Evolutionary conservation across 2,888 invertebrate genomes (phyloP).

Genomic region (Lepidonotus clava): DNA sequence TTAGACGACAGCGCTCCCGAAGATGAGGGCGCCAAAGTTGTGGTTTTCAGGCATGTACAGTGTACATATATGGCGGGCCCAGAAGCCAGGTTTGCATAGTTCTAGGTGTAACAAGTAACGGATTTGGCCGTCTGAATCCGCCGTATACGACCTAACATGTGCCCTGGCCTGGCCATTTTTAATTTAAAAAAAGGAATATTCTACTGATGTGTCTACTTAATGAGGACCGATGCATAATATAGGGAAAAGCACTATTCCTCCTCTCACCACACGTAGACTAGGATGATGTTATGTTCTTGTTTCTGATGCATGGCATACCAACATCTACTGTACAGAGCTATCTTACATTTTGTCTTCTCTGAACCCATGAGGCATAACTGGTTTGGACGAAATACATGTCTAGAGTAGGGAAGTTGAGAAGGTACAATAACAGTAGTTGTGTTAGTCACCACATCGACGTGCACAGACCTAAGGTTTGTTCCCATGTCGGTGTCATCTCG

Average conservation of each 20-base stretch:
- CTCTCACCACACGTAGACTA: constrained; percentile 39
- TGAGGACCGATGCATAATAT: constrained; percentile 42
- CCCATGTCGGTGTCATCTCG: constrained; percentile 25
- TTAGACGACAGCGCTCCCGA: background rate
- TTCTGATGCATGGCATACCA: constrained; percentile 12
- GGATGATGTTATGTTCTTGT: background rate
- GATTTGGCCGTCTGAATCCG: constrained; percentile 44
- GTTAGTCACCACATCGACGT: background rate
- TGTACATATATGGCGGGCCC: constrained; percentile 46
- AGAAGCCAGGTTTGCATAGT: constrained; percentile 50
- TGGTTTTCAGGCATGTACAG: constrained; percentile 15
- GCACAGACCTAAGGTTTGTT: constrained; percentile 32
- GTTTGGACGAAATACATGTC: constrained; percentile 53
- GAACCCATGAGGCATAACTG: constrained; percentile 48
- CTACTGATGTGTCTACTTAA: constrained; percentile 16
- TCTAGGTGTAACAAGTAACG: constrained; percentile 51
- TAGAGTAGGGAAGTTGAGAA: constrained; percentile 14
- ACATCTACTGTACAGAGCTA: constrained; percentile 49
- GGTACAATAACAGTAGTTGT: constrained; percentile 34
- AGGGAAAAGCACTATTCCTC: background rate
- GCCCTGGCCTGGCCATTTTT: constrained; percentile 35
- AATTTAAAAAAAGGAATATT: background rate
- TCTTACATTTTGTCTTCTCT: constrained; percentile 31
- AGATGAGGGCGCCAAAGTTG: background rate
- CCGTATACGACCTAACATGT: constrained; percentile 48